Conservation (phyloP, 2,888 invertebrate species). For the Brachyopa scutellaris region DNA sequence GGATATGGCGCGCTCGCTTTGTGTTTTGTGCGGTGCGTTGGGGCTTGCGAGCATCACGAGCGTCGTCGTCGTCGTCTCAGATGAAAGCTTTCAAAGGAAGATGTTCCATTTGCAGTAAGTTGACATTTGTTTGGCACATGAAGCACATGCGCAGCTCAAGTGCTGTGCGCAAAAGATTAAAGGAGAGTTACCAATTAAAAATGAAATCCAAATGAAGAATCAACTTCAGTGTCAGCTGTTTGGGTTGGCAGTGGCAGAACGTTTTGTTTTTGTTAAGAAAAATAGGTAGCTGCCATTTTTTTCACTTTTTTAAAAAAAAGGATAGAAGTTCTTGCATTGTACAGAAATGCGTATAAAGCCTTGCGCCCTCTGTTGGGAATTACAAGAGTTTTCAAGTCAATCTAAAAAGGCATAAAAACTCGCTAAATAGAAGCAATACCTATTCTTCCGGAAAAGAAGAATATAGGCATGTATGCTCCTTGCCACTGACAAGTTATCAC, state of each 20-base stretch:
- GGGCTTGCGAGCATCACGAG: constrained; percentile 7
- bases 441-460: too few species aligned
- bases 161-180: constrained; percentile 63
- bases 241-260: constrained; percentile 18
- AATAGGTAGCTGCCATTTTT: too few species aligned
- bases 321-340: too few species aligned
- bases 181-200: constrained; percentile 67
- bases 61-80: neutral
- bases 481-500: too few species aligned
- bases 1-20: constrained; percentile 26
- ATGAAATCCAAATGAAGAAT: constrained; percentile 59
- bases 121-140: constrained; percentile 71
- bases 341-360: too few species aligned
- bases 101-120: constrained; percentile 61
- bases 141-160: constrained; percentile 1
- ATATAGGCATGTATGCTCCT: too few species aligned
- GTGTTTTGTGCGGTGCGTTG: constrained; percentile 40
- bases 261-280: neutral
- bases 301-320: too few species aligned
- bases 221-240: constrained; percentile 43
- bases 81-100: constrained; percentile 71
- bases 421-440: too few species aligned
- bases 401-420: too few species aligned
- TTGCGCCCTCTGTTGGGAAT: too few species aligned
- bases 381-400: too few species aligned